phyloP scores from a whole-genome alignment of 2,888 invertebrate genomes.

The Embidobia sp. region DNA sequence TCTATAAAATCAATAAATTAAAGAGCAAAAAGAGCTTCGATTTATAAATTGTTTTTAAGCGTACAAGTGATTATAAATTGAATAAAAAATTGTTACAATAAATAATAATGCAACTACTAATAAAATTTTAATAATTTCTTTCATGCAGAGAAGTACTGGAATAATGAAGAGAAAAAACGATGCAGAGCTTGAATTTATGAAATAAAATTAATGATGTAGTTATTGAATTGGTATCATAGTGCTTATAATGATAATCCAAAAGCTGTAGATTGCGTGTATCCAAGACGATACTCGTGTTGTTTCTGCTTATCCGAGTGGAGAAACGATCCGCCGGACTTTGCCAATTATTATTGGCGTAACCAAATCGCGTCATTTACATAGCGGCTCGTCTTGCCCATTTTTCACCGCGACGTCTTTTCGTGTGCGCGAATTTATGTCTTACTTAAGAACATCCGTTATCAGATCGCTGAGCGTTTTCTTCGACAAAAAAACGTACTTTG shows the following conservation, averaged over 20 bases:
- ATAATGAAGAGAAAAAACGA: no score
- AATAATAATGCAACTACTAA: no score
- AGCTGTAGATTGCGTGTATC: slow-evolving; percentile 56
- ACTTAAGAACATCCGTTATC: slow-evolving; percentile 40
- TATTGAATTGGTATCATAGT: neutral
- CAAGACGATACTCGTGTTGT: slow-evolving; percentile 42
- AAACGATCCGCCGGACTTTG: slow-evolving; percentile 52
- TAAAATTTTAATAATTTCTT: no score
- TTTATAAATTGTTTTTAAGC: no score
- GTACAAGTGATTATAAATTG: no score
- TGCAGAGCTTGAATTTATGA: no score
- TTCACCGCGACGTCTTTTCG: slow-evolving; percentile 46
- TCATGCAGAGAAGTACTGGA: no score
- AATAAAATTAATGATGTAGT: no score
- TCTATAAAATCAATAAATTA: no score
- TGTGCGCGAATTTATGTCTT: slow-evolving; percentile 49
- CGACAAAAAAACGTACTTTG: slow-evolving; percentile 17
- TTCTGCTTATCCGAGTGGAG: slow-evolving; percentile 49
- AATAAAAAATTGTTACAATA: no score
- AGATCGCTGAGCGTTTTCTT: slow-evolving; percentile 19
- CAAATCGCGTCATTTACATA: slow-evolving; percentile 60
- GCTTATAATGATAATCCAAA: slow-evolving; percentile 15
- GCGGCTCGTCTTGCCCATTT: slow-evolving; percentile 39
- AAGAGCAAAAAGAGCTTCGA: no score
- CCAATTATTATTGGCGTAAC: slow-evolving; percentile 56